phyloP scores from a whole-genome alignment of 2,797 vertebrate genomes.

The Lophotriccus pileatus region DNA sequence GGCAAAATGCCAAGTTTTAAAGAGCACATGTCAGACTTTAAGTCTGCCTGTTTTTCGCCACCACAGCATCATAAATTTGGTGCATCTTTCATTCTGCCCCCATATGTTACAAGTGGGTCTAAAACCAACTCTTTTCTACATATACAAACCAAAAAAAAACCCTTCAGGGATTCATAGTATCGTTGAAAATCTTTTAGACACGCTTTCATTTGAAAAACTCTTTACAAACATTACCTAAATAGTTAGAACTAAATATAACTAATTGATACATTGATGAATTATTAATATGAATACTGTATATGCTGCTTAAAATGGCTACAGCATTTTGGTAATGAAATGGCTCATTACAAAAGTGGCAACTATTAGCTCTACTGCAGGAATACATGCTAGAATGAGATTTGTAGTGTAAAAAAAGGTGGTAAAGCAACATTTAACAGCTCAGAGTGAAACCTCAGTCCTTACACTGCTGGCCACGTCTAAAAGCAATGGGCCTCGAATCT shows the following conservation, averaged over 20 bases:
- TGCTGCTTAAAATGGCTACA: slow-evolving; percentile 5
- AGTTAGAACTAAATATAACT: slow-evolving; percentile 13
- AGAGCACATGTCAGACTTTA: not conserved
- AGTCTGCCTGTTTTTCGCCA: not conserved
- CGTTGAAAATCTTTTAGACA: not conserved
- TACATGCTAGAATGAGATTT: not conserved
- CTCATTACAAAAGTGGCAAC: not conserved
- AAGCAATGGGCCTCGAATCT: not conserved
- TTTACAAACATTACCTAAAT: slow-evolving; percentile 6
- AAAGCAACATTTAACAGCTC: not conserved
- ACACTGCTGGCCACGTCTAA: not conserved
- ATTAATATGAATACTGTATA: not conserved
- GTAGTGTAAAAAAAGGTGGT: not conserved
- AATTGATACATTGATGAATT: slow-evolving; percentile 26
- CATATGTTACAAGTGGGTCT: not conserved
- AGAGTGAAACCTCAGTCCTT: not conserved
- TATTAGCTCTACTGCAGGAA: not conserved
- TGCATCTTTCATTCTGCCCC: not conserved
- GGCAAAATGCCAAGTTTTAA: slow-evolving; percentile 25
- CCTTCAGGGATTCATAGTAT: not conserved
- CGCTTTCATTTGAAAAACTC: not conserved
- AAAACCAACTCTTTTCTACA: not conserved
- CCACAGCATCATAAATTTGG: not conserved
- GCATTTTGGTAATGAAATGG: not conserved
- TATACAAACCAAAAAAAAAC: not conserved